Conservation (phyloP, 2,113 vertebrate genomes). For the Psammodynastes pulverulentus region DNA sequence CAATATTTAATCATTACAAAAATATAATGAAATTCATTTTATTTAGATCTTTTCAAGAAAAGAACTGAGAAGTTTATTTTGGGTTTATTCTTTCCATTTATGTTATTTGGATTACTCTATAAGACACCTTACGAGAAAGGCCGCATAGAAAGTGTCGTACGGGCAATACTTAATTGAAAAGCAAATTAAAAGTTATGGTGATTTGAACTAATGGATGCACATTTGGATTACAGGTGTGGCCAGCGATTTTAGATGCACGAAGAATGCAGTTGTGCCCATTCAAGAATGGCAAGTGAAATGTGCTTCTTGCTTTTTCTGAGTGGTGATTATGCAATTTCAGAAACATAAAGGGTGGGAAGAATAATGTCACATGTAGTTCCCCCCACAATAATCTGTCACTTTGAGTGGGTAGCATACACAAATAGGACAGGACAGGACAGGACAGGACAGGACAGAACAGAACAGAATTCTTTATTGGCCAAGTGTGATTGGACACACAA, state of each 20-base stretch:
- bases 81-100: not conserved
- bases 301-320: not conserved
- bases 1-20: not conserved
- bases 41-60: not conserved
- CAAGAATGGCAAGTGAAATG: constrained; percentile 75
- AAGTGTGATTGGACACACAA: too few relatives aligned
- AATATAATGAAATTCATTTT: not conserved
- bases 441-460: too few relatives aligned
- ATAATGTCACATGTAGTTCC: not conserved
- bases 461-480: too few relatives aligned
- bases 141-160: not conserved
- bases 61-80: not conserved
- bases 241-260: constrained; percentile 75
- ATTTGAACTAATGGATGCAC: constrained; percentile 15
- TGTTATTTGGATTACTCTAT: not conserved
- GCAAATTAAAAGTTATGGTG: not conserved
- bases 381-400: not conserved
- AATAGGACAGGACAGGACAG: too few relatives aligned
- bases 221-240: constrained; percentile 76
- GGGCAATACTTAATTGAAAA: not conserved
- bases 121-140: not conserved
- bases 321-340: not conserved
- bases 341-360: not conserved
- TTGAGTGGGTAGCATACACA: not conserved
- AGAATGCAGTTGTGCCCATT: constrained; percentile 84